Evolutionary conservation across 2,797 vertebrate genomes (phyloP), one percentile per base, ranked within the genome.

Genomic region (Pipistrellus kuhlii): DNA sequence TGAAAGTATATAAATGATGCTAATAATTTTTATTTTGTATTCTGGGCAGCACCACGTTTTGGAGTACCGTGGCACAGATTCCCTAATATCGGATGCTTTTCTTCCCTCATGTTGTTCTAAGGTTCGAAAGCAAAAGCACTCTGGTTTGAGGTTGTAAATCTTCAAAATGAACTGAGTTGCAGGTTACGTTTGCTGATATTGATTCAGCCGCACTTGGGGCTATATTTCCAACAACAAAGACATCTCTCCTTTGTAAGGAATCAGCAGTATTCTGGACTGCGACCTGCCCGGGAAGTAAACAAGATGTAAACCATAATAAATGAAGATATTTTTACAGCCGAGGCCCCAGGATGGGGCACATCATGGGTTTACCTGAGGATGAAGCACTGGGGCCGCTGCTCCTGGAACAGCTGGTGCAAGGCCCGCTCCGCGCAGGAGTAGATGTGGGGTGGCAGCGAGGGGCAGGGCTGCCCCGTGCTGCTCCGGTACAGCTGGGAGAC

Each of bases 401-500:
- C 99, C 98, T 99, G 99, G 96, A 99, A 98, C 97, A 99, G 99
- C 98, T 99, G 99, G 98, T 99, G 99, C 96, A 98, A 99, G 35
- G 99, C 99, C 95, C 99, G 98, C 97, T 99, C 99, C 0, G 99
- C 98, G 20, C 99, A 99, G 94, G 99, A 99, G 98, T 99, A 99
- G 97, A 99, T 99, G 97, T 99, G 99, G 20, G 99, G 99, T 0
- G 99, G 99, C 94, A 99, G 98, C 13, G 99, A 99, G 25, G 99
- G 98, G 96, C 99, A 99, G 25, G 99, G 85, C 12, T 98, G 99
- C 53, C 99, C 99, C 1, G 98, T 98, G 94, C 98, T 98, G 98
- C 98, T 99, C 97, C 98, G 97, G 97, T 99, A 99, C 97, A 99
- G 97, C 98, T 99, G 99, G n/a, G 99, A 99, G 92, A 99, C 99